Conservation (phyloP, 2,888 invertebrate species). For the Opisthograptis luteolata region DNA sequence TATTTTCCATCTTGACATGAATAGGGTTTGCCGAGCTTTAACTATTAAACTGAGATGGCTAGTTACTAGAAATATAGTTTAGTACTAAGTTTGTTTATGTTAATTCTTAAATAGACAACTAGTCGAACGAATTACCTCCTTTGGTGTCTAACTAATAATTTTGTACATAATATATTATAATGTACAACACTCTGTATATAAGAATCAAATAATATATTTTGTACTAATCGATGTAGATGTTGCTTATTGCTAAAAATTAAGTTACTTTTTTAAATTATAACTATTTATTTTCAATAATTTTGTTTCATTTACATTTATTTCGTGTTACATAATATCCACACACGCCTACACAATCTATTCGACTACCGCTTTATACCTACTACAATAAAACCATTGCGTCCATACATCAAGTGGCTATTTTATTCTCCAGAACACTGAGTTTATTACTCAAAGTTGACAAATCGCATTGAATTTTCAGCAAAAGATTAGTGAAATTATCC, state of each 20-base stretch:
- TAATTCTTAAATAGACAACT: constrained; percentile 34
- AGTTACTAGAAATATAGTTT: constrained; percentile 19
- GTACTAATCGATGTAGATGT: constrained; percentile 24
- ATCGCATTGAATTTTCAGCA: constrained; percentile 73
- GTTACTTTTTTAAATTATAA: constrained; percentile 34
- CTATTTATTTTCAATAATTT: constrained; percentile 36
- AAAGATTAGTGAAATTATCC: constrained; percentile 66
- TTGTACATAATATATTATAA: constrained; percentile 35
- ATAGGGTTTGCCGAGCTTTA: constrained; percentile 21
- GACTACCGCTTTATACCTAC: too few species aligned
- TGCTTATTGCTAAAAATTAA: constrained; percentile 14
- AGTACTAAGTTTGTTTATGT: constrained; percentile 25
- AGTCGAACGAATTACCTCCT: constrained; percentile 44
- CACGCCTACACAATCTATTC: background rate
- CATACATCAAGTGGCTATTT: constrained; percentile 46
- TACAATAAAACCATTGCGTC: too few species aligned
- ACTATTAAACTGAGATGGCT: constrained; percentile 19
- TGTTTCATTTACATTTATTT: constrained; percentile 15
- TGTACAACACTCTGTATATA: constrained; percentile 42
- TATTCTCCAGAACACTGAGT: constrained; percentile 65
- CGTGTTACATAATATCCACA: too few species aligned
- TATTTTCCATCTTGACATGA: constrained; percentile 1
- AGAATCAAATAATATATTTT: constrained; percentile 39
- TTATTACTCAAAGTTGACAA: constrained; percentile 63
- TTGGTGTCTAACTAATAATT: constrained; percentile 22